These are phyloP conservation scores for Hippocampus barbouri DNA, from an alignment of 2,113 vertebrate genomes.

Conservation along the genomic window DNA sequence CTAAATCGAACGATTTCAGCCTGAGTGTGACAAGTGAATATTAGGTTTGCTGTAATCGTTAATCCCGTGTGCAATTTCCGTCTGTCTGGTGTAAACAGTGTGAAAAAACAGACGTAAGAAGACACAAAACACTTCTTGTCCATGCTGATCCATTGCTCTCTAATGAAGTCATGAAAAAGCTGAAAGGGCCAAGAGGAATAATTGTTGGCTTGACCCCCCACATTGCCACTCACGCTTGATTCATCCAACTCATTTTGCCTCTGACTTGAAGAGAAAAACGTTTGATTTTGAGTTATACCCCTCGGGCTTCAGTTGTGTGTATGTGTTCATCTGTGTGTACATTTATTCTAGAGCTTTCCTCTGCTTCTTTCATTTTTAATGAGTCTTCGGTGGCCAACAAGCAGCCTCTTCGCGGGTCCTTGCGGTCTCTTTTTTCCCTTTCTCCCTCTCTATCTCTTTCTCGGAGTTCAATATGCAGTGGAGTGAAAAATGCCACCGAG, in stretches of 20 bases:
- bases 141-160: constrained; percentile 23
- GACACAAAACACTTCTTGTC: constrained; percentile 13
- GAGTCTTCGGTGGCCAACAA: constrained; percentile 33
- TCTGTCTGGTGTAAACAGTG: neutral
- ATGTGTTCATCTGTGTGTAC: constrained; percentile 31
- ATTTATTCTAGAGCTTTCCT: constrained; percentile 25
- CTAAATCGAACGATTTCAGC: neutral
- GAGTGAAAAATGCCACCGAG: constrained; percentile 34
- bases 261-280: constrained; percentile 21
- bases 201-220: constrained; percentile 34
- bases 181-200: constrained; percentile 1
- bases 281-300: constrained; percentile 5
- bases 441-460: constrained; percentile 10
- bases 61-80: neutral
- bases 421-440: constrained; percentile 21
- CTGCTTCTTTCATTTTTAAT: constrained; percentile 54
- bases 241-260: constrained; percentile 40
- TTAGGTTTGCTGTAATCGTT: neutral
- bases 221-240: constrained; percentile 28
- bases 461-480: constrained; percentile 27
- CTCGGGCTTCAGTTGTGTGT: constrained; percentile 14
- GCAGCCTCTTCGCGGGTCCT: constrained; percentile 22
- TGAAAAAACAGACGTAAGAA: neutral
- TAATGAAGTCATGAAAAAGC: constrained; percentile 44
- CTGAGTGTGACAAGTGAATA: neutral